Evolutionary conservation across 2,797 vertebrate species (phyloP).

Genomic region (Periparus ater): DNA sequence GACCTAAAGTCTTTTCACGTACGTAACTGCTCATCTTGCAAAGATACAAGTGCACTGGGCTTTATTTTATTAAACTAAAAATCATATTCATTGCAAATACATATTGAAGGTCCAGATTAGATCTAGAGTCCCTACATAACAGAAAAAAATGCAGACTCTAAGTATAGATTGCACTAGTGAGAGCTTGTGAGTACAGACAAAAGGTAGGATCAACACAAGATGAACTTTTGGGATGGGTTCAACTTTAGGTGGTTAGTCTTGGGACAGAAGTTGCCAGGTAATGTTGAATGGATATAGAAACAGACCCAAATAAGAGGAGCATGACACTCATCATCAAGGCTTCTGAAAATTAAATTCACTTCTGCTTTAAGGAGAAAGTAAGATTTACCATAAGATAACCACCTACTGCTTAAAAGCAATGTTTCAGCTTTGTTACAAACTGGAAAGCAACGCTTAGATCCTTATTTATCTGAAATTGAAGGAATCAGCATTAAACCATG

Average conservation of each 20-base stretch:
- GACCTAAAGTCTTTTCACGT: background rate
- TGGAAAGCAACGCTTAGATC: background rate
- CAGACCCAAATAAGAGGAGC: background rate
- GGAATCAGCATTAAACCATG: background rate
- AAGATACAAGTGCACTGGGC: background rate
- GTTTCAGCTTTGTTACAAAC: background rate
- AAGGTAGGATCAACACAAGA: background rate
- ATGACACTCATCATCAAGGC: background rate
- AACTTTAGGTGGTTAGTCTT: background rate
- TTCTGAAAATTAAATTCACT: background rate
- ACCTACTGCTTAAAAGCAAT: background rate
- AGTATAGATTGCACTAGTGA: background rate
- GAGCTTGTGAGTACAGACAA: accelerated
- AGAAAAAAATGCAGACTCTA: background rate
- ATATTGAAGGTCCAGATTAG: background rate
- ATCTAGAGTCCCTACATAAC: background rate
- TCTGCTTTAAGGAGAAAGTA: background rate
- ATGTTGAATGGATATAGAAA: background rate
- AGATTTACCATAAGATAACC: background rate
- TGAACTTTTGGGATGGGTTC: background rate
- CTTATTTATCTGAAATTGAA: background rate
- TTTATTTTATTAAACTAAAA: background rate
- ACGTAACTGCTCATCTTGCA: background rate
- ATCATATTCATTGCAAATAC: background rate
- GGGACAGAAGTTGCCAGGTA: background rate